A percentile compares a stretch with the other conserved stretches of the same genome.
phyloP scores from a whole-genome alignment of 92 coral and sea anemone species.

The Porites rus region DNA sequence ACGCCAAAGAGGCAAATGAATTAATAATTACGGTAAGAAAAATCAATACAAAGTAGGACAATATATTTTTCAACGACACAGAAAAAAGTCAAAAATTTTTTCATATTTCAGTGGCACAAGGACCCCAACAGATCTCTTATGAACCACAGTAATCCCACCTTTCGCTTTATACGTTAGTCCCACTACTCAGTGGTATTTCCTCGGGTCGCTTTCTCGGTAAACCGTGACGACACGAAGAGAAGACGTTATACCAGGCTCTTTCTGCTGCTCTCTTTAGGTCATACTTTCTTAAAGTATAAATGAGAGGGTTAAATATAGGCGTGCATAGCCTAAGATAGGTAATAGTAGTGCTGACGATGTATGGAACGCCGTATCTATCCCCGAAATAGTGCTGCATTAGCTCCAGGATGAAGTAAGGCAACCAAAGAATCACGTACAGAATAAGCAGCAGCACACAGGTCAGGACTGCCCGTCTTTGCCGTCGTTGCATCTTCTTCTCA shows the following conservation, averaged over 20 bases:
- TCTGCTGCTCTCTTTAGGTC: conserved; percentile 20
- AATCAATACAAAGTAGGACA: not conserved
- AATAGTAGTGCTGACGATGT: not conserved
- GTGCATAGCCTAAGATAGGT: conserved; percentile 30
- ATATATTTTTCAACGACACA: not conserved
- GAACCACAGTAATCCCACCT: not conserved
- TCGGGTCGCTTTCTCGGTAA: not conserved
- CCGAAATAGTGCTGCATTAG: conserved; percentile 7
- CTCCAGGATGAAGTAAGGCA: conserved; percentile 28
- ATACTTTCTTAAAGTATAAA: conserved; percentile 46
- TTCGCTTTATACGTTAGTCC: not conserved
- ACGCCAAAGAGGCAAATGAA: too few relatives aligned
- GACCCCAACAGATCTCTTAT: too few relatives aligned
- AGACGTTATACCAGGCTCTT: not conserved
- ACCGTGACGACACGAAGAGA: not conserved
- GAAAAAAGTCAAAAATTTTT: too few relatives aligned
- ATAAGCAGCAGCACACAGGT: conserved; percentile 45
- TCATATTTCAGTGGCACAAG: too few relatives aligned
- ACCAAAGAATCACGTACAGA: conserved; percentile 44
- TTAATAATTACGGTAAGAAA: too few relatives aligned
- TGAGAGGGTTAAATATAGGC: conserved; percentile 35
- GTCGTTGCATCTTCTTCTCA: conserved; percentile 19
- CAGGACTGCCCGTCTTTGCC: conserved; percentile 38
- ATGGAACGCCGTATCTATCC: not conserved
- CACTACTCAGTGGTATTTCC: not conserved